Percentiles rank a stretch among this genome's conserved stretches.
Conservation (phyloP, 2,888 invertebrate species). For the Pimpla rufipes region DNA sequence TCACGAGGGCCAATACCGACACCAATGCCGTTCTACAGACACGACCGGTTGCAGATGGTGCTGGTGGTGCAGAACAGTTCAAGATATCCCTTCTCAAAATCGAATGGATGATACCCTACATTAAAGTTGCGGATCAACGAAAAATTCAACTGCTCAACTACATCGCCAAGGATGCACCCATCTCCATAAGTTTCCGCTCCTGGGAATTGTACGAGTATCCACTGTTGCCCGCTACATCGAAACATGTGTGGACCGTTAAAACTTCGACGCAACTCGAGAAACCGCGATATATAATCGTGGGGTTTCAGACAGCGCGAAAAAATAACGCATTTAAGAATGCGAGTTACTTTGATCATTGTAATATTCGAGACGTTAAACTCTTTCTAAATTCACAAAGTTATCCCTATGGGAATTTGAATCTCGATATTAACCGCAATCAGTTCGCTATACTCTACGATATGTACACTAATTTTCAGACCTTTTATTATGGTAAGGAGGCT, state of each 20-base stretch:
- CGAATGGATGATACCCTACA: slow-evolving; percentile 69
- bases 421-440: background rate
- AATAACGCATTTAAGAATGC: slow-evolving; percentile 1
- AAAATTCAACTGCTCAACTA: slow-evolving; percentile 69
- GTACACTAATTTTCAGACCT: too few relatives aligned
- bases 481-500: too few relatives aligned
- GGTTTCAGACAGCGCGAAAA: slow-evolving; percentile 15
- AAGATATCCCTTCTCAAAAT: slow-evolving; percentile 72
- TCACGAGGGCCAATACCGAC: slow-evolving; percentile 77
- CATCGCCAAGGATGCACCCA: slow-evolving; percentile 65
- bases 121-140: slow-evolving; percentile 59
- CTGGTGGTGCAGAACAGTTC: slow-evolving; percentile 71
- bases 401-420: too few relatives aligned
- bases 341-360: slow-evolving; percentile 30
- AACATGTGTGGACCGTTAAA: background rate
- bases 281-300: slow-evolving; percentile 23
- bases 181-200: slow-evolving; percentile 75
- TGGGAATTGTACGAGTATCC: slow-evolving; percentile 83
- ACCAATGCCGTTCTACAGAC: slow-evolving; percentile 72
- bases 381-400: slow-evolving; percentile 23
- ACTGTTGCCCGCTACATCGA: slow-evolving; percentile 63
- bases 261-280: background rate
- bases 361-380: slow-evolving; percentile 6
- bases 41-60: background rate
- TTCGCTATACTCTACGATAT: background rate